Conservation (phyloP, 2,113 vertebrate genomes). For the Aleadryas rufinucha region DNA sequence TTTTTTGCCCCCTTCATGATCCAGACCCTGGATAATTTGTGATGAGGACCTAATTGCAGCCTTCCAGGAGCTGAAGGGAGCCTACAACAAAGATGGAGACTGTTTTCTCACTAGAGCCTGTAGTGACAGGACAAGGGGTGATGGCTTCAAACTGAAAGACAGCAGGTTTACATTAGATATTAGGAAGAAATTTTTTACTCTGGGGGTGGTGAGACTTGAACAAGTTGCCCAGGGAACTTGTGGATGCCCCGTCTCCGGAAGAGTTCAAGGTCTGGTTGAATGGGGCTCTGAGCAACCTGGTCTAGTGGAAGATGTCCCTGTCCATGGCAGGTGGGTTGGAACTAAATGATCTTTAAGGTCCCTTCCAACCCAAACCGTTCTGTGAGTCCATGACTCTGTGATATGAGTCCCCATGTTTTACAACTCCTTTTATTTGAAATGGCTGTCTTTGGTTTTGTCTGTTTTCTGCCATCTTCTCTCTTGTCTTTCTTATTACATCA, state of each 20-base stretch:
- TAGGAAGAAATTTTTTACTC: background rate
- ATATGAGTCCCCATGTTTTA: background rate
- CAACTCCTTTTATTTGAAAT: background rate
- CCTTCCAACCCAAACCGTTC: background rate
- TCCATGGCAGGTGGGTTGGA: background rate
- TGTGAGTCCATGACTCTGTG: background rate
- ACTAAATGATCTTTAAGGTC: background rate
- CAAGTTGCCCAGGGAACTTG: background rate
- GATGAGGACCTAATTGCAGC: background rate
- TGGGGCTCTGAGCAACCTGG: background rate
- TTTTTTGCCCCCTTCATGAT: background rate
- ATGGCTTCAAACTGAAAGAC: background rate
- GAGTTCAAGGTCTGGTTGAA: fast-evolving
- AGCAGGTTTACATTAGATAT: background rate
- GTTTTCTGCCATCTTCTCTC: background rate
- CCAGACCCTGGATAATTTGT: background rate
- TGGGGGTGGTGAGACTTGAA: background rate
- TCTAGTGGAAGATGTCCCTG: background rate
- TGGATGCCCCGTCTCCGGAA: background rate
- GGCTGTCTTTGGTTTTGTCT: background rate
- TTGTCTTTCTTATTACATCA: background rate
- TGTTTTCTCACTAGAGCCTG: fast-evolving
- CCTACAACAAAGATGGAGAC: background rate
- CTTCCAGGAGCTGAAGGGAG: background rate
- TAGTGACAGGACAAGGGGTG: background rate